Base-by-base conservation (phyloP, 2,113 vertebrate genomes). In the Orientallactaga bullata region DNA sequence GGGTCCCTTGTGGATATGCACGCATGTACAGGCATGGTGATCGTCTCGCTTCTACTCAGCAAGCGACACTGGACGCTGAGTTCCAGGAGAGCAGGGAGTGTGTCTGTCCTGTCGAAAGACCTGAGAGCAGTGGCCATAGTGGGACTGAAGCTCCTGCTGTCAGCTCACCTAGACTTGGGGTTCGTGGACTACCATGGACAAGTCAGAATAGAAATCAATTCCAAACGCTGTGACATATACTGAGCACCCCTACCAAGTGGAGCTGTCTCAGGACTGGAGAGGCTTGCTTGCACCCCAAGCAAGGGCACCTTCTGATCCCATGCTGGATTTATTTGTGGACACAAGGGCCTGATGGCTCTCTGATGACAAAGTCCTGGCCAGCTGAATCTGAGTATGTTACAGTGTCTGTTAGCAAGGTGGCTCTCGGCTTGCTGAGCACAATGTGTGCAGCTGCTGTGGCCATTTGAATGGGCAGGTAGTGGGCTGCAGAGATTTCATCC, bases 81-180 rank as follows among this genome's bases (percentile, higher is more conserved):
- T 82, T 72, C 78, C 63, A 0, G 4, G 24, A 65, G 26, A 35
- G 15, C 30, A 47, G 12, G 20, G 39, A 68, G 20, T 20, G 2
- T 58, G 20, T 39, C 32, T 51, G 26, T 66, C 30, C 76, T 51
- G 28, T 69, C n/a, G 30, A 51, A 79, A 86, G 72, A 92, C 17
- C 83, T 26, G 32, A 65, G 55, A 28, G 58, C 3, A 8, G 42
- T 78, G 69, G 35, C 32, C 1, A 0, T 18, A 72, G 68, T 16
- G 39, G 88, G 2, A 58, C 63, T 51, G 60, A 42, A 51, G 7
- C n/a, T 58, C 11, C 23, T 69, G 9, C 84, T 71, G 82, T n/a
- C 10, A 7, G 69, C 69, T 94, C 68, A 42, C 69, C 66, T 88
- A 82, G 69, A 88, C 76, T 65, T 81, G 81, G 63, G 82, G 65